Base-by-base conservation (phyloP, 2,113 vertebrate species). In the Argyrosomus japonicus region DNA sequence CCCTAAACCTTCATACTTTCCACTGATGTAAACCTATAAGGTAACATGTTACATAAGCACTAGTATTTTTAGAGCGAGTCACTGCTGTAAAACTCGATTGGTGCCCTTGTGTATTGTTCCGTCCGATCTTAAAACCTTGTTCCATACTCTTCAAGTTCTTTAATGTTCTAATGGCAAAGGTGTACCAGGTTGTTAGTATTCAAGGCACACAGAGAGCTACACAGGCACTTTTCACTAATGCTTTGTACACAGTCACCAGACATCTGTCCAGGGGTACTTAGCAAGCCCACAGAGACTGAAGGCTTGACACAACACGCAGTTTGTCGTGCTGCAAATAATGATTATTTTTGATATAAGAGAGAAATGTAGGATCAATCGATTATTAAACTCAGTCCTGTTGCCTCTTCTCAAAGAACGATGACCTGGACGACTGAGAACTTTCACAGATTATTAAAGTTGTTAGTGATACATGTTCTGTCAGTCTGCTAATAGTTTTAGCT, bases 141-240 rank as follows among this genome's bases (percentile, higher is more conserved):
- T 84, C 83, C 47, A 21, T 61, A 64, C 68, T 68, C 67, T 60
- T 50, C 12, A 32, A 10, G 43, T 56, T 78, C 47, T 77, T 76
- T 60, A 70, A 65, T 8, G 43, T 79, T 63, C 64, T 92, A 84
- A 92, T 87, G 86, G 84, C 65, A 69, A 47, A 90, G 75, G 89
- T 90, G 65, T n/a, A 75, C 29, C 72, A 19, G 78, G 64, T 81
- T 79, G 72, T 94, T 94, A 80, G 81, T 93, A 91, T 94, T 94
- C 92, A 75, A 91, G 86, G 89, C 92, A 92, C 89, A 92, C 80
- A 84, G 78, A 91, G 87, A 75, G 86, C 87, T 40, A 83, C 88
- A 83, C 85, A 76, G 83, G 80, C 85, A 77, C 89, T 90, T 90
- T 83, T 87, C 85, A 83, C 87, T 88, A 87, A 87, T 85, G 84